A percentile compares a stretch with the other conserved stretches of the same genome.
Conservation (phyloP, 2,888 invertebrate genomes). For the Pammene aurita region DNA sequence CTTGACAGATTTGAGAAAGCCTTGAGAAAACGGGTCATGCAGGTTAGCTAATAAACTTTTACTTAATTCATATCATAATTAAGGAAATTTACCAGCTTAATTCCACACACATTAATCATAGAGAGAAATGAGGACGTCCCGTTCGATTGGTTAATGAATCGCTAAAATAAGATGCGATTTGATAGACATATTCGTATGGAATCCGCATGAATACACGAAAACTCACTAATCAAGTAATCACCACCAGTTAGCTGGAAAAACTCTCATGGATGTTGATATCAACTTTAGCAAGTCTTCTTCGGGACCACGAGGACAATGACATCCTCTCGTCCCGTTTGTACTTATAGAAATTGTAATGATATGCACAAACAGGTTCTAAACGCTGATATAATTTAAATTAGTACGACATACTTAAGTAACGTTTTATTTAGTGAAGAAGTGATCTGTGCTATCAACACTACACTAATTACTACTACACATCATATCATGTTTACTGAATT, state of each 20-base stretch:
- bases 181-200: background rate
- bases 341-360: no score
- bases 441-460: background rate
- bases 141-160: conserved; percentile 26
- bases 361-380: no score
- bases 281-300: no score
- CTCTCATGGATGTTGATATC: no score
- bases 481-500: conserved; percentile 28
- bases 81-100: conserved; percentile 23
- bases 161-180: conserved; percentile 31
- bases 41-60: conserved; percentile 9
- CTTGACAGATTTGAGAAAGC: no score
- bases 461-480: conserved; percentile 27
- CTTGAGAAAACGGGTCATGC: background rate
- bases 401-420: no score
- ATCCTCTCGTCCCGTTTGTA: no score
- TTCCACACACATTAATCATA: conserved; percentile 11
- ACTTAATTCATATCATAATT: background rate
- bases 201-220: background rate
- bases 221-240: background rate
- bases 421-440: background rate
- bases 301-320: no score
- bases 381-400: no score
- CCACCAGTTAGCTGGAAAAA: no score
- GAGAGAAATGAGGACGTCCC: conserved; percentile 5